Evolutionary conservation across 1,140 invertebrate genomes (phyloP), one percentile per base, ranked within the genome.

Genomic region (Teleopsis dalmanni): DNA sequence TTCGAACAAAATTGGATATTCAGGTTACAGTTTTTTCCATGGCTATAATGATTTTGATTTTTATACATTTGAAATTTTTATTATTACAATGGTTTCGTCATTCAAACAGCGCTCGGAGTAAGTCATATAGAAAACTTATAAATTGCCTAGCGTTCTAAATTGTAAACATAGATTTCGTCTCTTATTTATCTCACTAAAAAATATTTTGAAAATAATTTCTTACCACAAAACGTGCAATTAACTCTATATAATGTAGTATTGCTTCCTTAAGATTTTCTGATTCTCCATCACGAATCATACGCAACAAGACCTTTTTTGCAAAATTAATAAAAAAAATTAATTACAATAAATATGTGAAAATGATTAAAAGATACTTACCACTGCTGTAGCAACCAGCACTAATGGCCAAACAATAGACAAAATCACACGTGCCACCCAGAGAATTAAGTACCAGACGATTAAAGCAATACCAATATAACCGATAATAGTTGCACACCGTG

Each of bases 381-480:
- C 37, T 23, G 38, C 50, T 26, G 50, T 18, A 16, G 50, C 38
- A 31, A 48, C 44, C 16, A 52, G 21, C 13, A 47, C 47, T 19
- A 52, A 19, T 23, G 50, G 50, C 45, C 50, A 48, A 16, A 52
- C 37, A 21, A 52, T 47, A 9, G 38, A 27, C 31, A 52, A 35
- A 10, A 52, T 23, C 14, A 52, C 26, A 21, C 50, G 45, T 13
- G 40, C 34, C 11, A 40, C 33, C 45, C 45, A 52, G 14, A 52
- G 18, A 18, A 52, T 43, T 29, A 34, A 29, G 34, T 52, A 52
- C 50, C 50, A 52, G 8, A 23, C 21, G 22, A 52, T 52, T 10
- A 52, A 29, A 19, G 48, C 47, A 19, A 52, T 19, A 11, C 31
- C 46, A 36, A 52, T 37, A 22, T 47, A 52, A 6, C 45, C 46